Evolutionary conservation across 2,113 vertebrate genomes (phyloP).

Genomic region (Atrichornis clamosus): DNA sequence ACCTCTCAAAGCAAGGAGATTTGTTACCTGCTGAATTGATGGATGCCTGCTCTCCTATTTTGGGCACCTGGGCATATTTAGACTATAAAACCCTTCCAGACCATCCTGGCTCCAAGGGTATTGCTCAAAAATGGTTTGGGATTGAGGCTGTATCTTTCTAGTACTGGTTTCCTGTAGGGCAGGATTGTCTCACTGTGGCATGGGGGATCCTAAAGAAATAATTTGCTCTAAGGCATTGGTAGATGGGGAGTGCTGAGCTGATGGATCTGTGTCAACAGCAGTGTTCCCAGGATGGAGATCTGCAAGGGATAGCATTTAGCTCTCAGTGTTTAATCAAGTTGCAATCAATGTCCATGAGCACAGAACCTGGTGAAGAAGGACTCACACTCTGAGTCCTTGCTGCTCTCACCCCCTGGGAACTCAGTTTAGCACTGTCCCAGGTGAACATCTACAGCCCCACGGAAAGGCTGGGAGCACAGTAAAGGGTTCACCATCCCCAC

Average conservation of each 20-base stretch:
- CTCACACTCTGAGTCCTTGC: neutral
- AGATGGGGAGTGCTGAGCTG: neutral
- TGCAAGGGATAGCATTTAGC: neutral
- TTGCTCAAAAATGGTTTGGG: neutral
- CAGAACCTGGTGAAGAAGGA: neutral
- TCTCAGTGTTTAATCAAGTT: neutral
- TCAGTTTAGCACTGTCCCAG: neutral
- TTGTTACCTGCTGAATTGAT: neutral
- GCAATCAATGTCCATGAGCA: accelerated
- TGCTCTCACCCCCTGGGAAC: neutral
- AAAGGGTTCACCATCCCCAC: neutral
- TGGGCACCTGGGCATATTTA: neutral
- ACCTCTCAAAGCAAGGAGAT: neutral
- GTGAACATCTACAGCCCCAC: neutral
- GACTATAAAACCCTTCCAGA: neutral
- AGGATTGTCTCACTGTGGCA: neutral
- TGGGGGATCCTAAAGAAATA: neutral
- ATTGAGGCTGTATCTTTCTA: neutral
- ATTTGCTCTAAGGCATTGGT: neutral
- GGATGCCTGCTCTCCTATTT: neutral
- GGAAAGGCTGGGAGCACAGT: neutral
- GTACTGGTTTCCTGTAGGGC: neutral
- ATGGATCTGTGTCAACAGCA: neutral
- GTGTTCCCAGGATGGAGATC: neutral
- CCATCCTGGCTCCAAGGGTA: neutral